Percentiles rank a stretch among this genome's conserved stretches.
phyloP scores from a whole-genome alignment of 2,888 invertebrate species.

The Pachycephus smyrnensis region DNA sequence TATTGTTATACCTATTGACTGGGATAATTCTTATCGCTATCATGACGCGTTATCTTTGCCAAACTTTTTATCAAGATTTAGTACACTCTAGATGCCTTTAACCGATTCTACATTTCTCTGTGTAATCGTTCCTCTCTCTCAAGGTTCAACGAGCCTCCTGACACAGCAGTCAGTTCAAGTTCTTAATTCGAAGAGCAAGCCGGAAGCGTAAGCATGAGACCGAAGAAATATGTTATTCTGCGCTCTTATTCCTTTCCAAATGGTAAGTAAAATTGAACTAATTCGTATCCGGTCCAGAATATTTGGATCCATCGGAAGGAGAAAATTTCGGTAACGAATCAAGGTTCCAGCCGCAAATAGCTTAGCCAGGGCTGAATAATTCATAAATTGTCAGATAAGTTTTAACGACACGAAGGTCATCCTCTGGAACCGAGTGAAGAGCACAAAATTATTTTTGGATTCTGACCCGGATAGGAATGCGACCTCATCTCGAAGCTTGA shows the following conservation, averaged over 20 bases:
- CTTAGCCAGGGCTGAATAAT: neutral
- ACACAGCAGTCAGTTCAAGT: neutral
- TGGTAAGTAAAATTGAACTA: neutral
- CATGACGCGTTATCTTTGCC: neutral
- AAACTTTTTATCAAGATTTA: neutral
- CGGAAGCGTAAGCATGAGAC: neutral
- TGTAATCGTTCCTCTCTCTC: neutral
- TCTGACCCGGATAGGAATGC: neutral
- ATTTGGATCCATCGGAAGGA: neutral
- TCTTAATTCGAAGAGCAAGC: neutral
- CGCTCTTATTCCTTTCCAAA: neutral
- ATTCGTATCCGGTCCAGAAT: neutral
- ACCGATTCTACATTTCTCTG: neutral
- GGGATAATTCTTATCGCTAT: neutral
- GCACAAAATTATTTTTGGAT: neutral
- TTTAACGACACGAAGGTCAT: neutral
- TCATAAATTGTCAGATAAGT: neutral
- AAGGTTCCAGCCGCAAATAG: neutral
- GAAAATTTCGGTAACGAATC: neutral
- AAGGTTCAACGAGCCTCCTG: neutral
- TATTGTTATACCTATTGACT: too few species aligned
- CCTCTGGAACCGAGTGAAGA: neutral
- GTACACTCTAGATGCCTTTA: neutral
- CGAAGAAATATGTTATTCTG: neutral
- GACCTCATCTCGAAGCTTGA: neutral